Evolutionary conservation across 92 coral and sea anemone species (phyloP), one percentile per base, ranked within the genome.

Genomic region (Parazoanthus darwini): DNA sequence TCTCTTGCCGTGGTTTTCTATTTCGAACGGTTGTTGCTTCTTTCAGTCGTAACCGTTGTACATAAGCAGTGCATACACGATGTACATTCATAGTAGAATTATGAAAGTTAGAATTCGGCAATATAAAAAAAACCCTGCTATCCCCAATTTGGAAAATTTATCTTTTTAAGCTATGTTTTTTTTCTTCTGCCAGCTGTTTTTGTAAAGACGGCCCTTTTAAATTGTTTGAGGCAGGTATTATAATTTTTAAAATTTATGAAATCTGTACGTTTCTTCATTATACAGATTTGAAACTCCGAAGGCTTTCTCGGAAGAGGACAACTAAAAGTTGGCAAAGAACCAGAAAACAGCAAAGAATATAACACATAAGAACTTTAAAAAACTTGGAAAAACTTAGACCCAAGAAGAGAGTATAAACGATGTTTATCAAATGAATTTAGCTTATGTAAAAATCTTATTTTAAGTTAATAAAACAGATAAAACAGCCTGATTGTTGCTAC

Each of bases 371-470:
- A 22, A 43, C 4, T 77, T 56, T 42, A 43, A 4, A 70, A n/a
- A 70, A 20, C n/a, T 33, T 33, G 26, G 10, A 14, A 75, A 75
- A 75, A 6, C 44, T 10, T 37, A 38, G 5, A 77, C 16, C 13
- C 15, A 23, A 77, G 26, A 11, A 29, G 14, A 39, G 20, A 13
- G 59, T 54, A 14, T 13, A 76, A 3, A 38, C 18, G 51, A 37
- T 43, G 80, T 35, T 77, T 43, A 54, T 11, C 9, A 70, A 29
- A 70, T 6, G 10, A 9, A 77, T 22, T 77, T 13, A 77, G 38
- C 80, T 38, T 10, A 43, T 42, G 80, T 77, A 77, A 77, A 43
- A 77, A 77, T 38, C 33, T 37, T 77, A 77, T 77, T 77, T 77
- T 77, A 42, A 42, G 15, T 23, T 77, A 77, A 77, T 77, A 77